These are phyloP conservation scores for Pangasius macronema DNA, from an alignment of 2,797 vertebrate genomes.

Conservation along the genomic window DNA sequence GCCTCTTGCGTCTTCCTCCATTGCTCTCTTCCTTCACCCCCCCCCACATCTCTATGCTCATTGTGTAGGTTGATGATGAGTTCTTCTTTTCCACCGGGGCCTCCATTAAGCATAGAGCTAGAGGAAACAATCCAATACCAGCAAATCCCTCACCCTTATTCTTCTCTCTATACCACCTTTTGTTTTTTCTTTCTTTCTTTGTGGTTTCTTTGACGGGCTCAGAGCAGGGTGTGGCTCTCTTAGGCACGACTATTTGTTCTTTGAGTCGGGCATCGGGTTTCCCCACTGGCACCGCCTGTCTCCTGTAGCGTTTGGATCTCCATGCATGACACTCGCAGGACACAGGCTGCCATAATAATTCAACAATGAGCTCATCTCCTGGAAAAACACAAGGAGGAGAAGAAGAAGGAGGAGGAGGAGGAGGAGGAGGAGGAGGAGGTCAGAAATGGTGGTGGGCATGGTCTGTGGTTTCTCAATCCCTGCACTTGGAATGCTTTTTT, in stretches of 20 bases:
- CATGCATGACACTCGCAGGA: background rate
- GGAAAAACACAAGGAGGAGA: background rate
- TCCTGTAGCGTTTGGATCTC: slow-evolving; percentile 29
- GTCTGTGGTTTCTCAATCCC: background rate
- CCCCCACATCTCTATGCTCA: slow-evolving; percentile 57
- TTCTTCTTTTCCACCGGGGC: slow-evolving; percentile 46
- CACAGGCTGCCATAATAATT: slow-evolving; percentile 36
- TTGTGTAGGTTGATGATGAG: slow-evolving; percentile 57
- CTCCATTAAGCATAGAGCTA: background rate
- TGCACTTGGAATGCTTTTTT: background rate
- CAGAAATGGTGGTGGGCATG: background rate
- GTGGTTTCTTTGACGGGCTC: slow-evolving; percentile 52
- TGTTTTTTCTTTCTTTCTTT: slow-evolving; percentile 10
- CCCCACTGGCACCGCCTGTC: slow-evolving; percentile 45
- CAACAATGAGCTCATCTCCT: slow-evolving; percentile 24
- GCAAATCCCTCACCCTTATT: slow-evolving; percentile 4
- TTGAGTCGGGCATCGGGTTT: slow-evolving; percentile 46
- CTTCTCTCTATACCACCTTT: slow-evolving; percentile 47
- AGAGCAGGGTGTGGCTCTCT: slow-evolving; percentile 54
- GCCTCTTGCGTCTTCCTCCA: background rate
- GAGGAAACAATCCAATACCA: slow-evolving; percentile 1
- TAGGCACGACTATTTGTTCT: slow-evolving; percentile 47
- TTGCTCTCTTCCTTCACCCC: background rate
- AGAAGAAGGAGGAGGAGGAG: background rate
- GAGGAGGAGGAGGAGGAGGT: background rate